Evolutionary conservation across 2,888 invertebrate genomes (phyloP), one percentile per base, ranked within the genome.

Genomic region (Leuctra nigra): DNA sequence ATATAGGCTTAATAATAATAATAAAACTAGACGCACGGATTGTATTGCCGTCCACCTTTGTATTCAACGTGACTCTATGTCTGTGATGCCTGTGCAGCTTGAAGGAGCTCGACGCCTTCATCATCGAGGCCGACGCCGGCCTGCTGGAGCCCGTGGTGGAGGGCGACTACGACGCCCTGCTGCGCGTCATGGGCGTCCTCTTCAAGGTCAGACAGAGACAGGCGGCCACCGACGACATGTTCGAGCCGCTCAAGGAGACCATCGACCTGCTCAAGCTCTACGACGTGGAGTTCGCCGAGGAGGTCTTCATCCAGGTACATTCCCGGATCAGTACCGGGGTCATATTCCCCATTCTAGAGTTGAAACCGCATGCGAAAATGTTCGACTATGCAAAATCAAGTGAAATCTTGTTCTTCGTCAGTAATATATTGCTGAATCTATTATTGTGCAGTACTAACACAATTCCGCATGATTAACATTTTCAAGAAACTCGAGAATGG

Each of bases 261-360:
- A 91, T 95, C 50, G 86, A 91, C 59, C 76, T 95, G 9, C 77
- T 96, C 9, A 86, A 85, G 66, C 79, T 82, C 1, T 95, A 94
- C 66, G 86, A 87, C n/a, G 89, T 92, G 18, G 89, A 91, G 64
- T 87, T 96, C 71, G 81, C 85, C 0, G 91, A 93, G 63, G 85
- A 86, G 62, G 53, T 53, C 13, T 58, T 53, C 50, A 29, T 61
- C 35, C 60, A 59, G 29, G 39, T 60, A 29, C 11, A 29, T 7
- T 29, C 11, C n/a, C n/a, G n/a, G n/a, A n/a, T n/a, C n/a, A n/a
- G n/a, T n/a, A n/a, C n/a, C n/a, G n/a, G n/a, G n/a, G n/a, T n/a
- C n/a, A n/a, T n/a, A n/a, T n/a, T n/a, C n/a, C n/a, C n/a, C n/a
- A n/a, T n/a, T n/a, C n/a, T n/a, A n/a, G n/a, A n/a, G n/a, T n/a